Percentiles rank a stretch among this genome's conserved stretches.
phyloP scores from a whole-genome alignment of 2,113 vertebrate genomes.

The Axis porcinus region DNA sequence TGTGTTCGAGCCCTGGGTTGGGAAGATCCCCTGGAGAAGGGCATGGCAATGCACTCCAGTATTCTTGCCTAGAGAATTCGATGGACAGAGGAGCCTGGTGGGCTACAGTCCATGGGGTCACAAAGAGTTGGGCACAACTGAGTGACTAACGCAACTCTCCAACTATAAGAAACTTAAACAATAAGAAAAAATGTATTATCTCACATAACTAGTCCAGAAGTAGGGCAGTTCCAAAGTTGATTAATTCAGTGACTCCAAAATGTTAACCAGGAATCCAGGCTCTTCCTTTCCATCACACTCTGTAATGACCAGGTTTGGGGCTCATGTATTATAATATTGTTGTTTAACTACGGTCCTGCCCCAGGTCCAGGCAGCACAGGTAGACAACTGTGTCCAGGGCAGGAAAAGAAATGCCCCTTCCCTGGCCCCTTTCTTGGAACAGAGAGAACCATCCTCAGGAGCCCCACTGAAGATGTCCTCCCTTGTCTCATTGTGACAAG shows the following conservation, averaged over 20 bases:
- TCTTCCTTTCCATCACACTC: not conserved
- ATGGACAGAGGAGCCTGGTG: not conserved
- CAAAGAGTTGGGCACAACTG: not conserved
- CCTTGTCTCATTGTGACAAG: not conserved
- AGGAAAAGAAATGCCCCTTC: not conserved
- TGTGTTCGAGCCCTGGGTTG: not conserved
- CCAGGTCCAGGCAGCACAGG: not conserved
- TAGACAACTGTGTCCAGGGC: not conserved
- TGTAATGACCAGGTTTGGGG: not conserved
- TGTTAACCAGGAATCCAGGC: not conserved
- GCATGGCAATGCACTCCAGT: not conserved
- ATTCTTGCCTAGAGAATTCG: not conserved
- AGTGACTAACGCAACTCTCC: not conserved
- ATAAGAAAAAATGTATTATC: not conserved
- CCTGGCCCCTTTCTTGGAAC: not conserved
- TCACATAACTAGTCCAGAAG: not conserved
- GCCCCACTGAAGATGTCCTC: not conserved
- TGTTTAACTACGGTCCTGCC: not conserved
- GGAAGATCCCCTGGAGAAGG: not conserved
- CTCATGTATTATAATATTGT: too few relatives aligned
- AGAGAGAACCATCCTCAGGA: not conserved
- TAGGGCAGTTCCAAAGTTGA: not conserved
- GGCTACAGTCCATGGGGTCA: not conserved
- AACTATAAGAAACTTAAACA: not conserved
- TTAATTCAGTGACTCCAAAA: not conserved